Percentiles rank a stretch among this genome's conserved stretches.
Conservation (phyloP, 2,888 invertebrate genomes). For the Drosophila sordidapex region DNA sequence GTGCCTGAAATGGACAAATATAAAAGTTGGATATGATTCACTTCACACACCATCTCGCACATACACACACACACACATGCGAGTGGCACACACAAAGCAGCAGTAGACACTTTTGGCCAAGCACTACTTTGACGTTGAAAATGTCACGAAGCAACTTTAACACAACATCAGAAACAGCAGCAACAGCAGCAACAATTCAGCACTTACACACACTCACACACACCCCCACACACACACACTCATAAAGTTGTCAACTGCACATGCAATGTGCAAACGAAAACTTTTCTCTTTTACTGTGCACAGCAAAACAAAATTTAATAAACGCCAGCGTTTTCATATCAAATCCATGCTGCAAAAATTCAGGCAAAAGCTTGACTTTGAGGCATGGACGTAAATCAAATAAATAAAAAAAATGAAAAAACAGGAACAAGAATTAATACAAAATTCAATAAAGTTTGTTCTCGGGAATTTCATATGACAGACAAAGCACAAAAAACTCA, state of each 20-base stretch:
- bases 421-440: constrained; percentile 59
- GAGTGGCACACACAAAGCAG: constrained; percentile 11
- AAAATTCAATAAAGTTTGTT: constrained; percentile 75
- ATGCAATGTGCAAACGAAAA: constrained; percentile 66
- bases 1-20: constrained; percentile 52
- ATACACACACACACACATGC: background rate
- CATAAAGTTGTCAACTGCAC: constrained; percentile 79
- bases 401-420: background rate
- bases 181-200: constrained; percentile 32
- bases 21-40: constrained; percentile 42
- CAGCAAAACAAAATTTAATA: constrained; percentile 72
- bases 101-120: constrained; percentile 61
- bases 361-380: constrained; percentile 61
- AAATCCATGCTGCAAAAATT: constrained; percentile 61
- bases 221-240: background rate
- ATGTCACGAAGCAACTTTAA: constrained; percentile 64
- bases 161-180: constrained; percentile 20
- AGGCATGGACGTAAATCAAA: constrained; percentile 47
- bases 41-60: background rate
- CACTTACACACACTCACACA: constrained; percentile 6
- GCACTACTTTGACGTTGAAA: constrained; percentile 63
- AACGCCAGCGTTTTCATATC: constrained; percentile 73
- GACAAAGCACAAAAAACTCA: constrained; percentile 38
- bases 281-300: constrained; percentile 49
- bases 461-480: constrained; percentile 69